Conservation (phyloP, 1,140 invertebrate species). For the Orius insidiosus region DNA sequence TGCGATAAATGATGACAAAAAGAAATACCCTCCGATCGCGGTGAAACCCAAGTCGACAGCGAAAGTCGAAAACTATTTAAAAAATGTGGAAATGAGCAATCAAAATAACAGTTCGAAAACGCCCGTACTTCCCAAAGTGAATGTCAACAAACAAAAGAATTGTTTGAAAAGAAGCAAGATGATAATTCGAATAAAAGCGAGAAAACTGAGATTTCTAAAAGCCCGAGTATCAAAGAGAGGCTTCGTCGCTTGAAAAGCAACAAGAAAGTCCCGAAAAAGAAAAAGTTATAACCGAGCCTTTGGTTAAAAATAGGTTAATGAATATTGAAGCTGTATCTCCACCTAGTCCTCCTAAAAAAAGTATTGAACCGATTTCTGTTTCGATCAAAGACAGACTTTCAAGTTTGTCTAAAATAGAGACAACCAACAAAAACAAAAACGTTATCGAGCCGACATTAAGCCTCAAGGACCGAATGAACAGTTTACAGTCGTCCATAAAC, state of each 20-base stretch:
- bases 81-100: conserved; percentile 26
- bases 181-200: conserved; percentile 11
- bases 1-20: conserved; percentile 27
- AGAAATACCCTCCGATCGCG: conserved; percentile 21
- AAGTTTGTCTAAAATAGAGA: conserved; percentile 17
- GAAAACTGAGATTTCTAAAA: background rate
- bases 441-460: conserved; percentile 12
- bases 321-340: conserved; percentile 34
- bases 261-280: conserved; percentile 17
- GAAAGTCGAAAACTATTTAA: conserved; percentile 30
- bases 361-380: conserved; percentile 12
- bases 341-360: background rate
- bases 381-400: conserved; percentile 21
- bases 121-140: conserved; percentile 52
- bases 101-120: conserved; percentile 14
- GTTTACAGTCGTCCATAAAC: conserved; percentile 31
- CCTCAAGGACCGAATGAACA: conserved; percentile 36
- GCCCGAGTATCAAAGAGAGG: conserved; percentile 44
- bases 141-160: conserved; percentile 64
- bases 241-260: conserved; percentile 43
- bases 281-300: conserved; percentile 24
- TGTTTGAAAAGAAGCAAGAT: conserved; percentile 43
- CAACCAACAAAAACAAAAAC: background rate
- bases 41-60: conserved; percentile 17
- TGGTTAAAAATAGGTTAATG: conserved; percentile 40